phyloP scores from a whole-genome alignment of 2,113 vertebrate genomes.

The Ptilorrhoa leucosticta region DNA sequence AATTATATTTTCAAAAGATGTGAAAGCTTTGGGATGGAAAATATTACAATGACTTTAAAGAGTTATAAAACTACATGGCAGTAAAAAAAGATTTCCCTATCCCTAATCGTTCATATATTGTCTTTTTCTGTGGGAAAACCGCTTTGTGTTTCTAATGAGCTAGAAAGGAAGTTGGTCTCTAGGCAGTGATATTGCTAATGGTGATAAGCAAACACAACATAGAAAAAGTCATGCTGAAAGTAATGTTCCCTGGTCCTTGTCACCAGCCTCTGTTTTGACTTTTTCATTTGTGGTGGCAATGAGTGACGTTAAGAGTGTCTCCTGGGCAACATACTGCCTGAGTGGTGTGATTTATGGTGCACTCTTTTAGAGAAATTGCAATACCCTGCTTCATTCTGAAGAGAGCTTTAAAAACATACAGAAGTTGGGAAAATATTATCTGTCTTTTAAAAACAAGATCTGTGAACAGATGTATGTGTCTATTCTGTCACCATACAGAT shows the following conservation, averaged over 20 bases:
- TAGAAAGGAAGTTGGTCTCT: neutral
- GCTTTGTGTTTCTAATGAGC: constrained; percentile 7
- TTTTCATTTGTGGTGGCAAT: constrained; percentile 4
- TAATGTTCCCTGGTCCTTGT: neutral
- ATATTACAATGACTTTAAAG: neutral
- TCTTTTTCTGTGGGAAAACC: neutral
- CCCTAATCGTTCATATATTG: neutral
- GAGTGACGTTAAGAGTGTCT: neutral
- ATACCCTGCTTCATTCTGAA: neutral
- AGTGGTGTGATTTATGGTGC: constrained; percentile 23
- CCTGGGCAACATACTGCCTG: neutral
- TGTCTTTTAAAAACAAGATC: constrained; percentile 45
- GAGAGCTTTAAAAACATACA: neutral
- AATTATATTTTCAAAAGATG: neutral
- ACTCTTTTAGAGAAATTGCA: neutral
- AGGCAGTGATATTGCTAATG: neutral
- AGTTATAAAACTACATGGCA: neutral
- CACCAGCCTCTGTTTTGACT: neutral
- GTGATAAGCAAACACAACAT: neutral
- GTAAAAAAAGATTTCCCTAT: neutral
- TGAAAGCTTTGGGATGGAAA: neutral
- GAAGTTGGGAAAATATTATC: constrained; percentile 42
- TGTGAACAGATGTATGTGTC: constrained; percentile 15
- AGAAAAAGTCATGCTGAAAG: neutral
- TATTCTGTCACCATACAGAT: constrained; percentile 54